phyloP scores from a whole-genome alignment of 2,797 vertebrate species.

The Thunnus albacares region DNA sequence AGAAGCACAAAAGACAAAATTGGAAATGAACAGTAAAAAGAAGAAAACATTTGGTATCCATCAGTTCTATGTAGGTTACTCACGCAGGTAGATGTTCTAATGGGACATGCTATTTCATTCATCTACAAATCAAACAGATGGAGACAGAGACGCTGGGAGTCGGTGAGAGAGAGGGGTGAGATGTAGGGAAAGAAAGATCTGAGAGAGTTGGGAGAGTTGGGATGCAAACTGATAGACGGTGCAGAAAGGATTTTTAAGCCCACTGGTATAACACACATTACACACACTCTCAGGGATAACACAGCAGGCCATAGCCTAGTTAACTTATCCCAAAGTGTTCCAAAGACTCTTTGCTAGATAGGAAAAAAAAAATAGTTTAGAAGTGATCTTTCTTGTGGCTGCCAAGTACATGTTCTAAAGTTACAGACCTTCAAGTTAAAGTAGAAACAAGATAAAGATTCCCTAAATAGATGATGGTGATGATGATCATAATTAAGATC shows the following conservation, averaged over 20 bases:
- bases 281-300: constrained; percentile 20
- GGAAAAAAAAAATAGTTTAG: constrained; percentile 7
- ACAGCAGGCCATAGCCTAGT: constrained; percentile 50
- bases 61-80: constrained; percentile 62
- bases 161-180: constrained; percentile 27
- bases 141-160: constrained; percentile 42
- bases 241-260: constrained; percentile 43
- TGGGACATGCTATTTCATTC: constrained; percentile 57
- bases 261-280: constrained; percentile 38
- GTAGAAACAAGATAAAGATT: constrained; percentile 61
- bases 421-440: constrained; percentile 60
- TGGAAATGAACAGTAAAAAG: background rate
- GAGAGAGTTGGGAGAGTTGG: constrained; percentile 46
- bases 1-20: background rate
- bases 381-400: constrained; percentile 13
- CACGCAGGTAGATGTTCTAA: constrained; percentile 52
- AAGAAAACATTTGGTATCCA: constrained; percentile 29
- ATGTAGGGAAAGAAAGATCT: constrained; percentile 37
- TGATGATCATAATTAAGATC: constrained; percentile 77
- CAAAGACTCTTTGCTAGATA: constrained; percentile 29
- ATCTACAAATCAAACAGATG: constrained; percentile 68
- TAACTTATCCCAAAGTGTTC: constrained; percentile 41
- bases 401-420: constrained; percentile 40
- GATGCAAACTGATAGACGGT: constrained; percentile 47
- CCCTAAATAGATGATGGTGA: constrained; percentile 60